Evolutionary conservation across 1,140 invertebrate species (phyloP).

Genomic region (Probaryconus sp.): DNA sequence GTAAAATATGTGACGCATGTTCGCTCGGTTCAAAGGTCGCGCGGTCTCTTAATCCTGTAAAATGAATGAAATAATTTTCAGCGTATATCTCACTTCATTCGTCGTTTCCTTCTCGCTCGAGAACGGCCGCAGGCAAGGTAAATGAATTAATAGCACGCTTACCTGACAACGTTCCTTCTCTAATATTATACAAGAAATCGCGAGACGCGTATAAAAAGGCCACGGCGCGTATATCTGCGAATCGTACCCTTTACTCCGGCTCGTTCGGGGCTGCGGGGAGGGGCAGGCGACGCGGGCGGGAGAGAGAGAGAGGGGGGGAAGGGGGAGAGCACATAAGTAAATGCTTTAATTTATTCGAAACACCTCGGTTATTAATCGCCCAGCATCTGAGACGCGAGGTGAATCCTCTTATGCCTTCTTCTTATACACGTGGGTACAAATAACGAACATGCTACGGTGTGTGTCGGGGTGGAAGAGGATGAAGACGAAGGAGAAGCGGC

Average conservation of each 20-base stretch:
- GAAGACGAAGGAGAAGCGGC: constrained; percentile 40
- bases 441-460: constrained; percentile 75
- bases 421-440: constrained; percentile 76
- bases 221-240: constrained; percentile 48
- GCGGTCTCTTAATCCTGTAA: constrained; percentile 59
- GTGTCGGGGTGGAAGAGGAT: constrained; percentile 55
- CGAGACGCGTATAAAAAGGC: constrained; percentile 50
- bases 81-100: too few species aligned
- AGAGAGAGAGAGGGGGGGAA: too few species aligned
- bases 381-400: constrained; percentile 66
- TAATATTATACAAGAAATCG: constrained; percentile 62
- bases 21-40: constrained; percentile 52
- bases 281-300: too few species aligned
- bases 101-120: too few species aligned
- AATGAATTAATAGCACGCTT: constrained; percentile 63
- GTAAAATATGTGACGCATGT: constrained; percentile 52
- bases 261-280: too few species aligned
- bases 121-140: constrained; percentile 62
- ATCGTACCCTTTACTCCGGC: constrained; percentile 51
- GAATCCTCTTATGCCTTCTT: constrained; percentile 66
- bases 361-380: constrained; percentile 77
- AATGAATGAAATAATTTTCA: constrained; percentile 62
- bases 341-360: constrained; percentile 78
- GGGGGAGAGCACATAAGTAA: constrained; percentile 71
- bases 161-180: constrained; percentile 66